Evolutionary conservation across 2,888 invertebrate species (phyloP), one percentile per base, ranked within the genome.

Genomic region (Tipula helvola): DNA sequence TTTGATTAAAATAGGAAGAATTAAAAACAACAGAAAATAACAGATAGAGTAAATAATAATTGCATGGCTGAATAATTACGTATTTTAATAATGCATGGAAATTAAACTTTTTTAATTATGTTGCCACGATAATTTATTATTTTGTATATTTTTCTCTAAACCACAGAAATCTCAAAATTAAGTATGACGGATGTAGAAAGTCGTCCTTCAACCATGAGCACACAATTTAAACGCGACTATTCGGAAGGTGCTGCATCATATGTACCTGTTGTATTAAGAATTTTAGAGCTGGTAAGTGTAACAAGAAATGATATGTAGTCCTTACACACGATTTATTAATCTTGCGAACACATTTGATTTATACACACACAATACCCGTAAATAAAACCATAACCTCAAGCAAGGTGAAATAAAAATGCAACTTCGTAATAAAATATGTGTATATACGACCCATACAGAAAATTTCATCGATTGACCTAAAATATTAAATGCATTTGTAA

Each of bases 101-200:
- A 3, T 13, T 71, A 28, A 71, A 28, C 28, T 28, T 16, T 57
- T 71, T 71, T 71, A 71, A 28, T 71, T 71, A 10, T 71, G 28
- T 71, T 52, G 28, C 18, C 18, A 71, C 71, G 18, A 28, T 28
- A 71, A 71, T 71, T 71, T 28, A 71, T 71, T 71, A 8, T 71
- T 71, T 71, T 71, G 10, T 8, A 10, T 28, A 28, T 71, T 28
- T 52, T 28, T 71, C 18, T 71, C 28, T 71, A 71, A 71, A 71
- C 28, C 28, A 84, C 41, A 87, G 87, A 87, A 87, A 87, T 87
- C 18, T 86, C 87, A 83, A 85, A 86, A 87, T 83, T 87, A 86
- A 86, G 83, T 39, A 87, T 87, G 87, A 44, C 87, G 8, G 87
- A 86, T 36, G 41, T 52, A 36, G 87, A 87, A 85, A 84, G 84